Conservation (phyloP, 2,888 invertebrate species). For the Tetragonula carbonaria region DNA sequence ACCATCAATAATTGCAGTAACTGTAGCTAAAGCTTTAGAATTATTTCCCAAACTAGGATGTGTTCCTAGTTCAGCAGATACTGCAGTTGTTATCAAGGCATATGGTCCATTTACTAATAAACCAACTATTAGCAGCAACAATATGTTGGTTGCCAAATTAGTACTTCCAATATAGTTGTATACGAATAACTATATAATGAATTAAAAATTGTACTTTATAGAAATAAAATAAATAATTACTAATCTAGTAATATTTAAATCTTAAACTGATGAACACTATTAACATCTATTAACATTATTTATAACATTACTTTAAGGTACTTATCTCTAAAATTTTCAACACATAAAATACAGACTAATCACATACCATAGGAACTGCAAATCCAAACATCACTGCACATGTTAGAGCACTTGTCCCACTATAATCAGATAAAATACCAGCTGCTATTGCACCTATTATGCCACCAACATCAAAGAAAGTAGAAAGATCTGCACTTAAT, state of each 20-base stretch:
- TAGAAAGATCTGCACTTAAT: constrained; percentile 91
- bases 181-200: constrained; percentile 88
- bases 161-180: constrained; percentile 91
- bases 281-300: not conserved
- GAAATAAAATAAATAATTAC: not conserved
- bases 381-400: constrained; percentile 92
- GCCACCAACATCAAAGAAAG: constrained; percentile 95
- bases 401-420: constrained; percentile 93
- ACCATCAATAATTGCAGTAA: constrained; percentile 99
- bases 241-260: not conserved
- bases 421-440: constrained; percentile 93
- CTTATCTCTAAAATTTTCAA: not conserved
- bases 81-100: constrained; percentile 97
- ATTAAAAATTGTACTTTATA: not conserved
- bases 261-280: not conserved
- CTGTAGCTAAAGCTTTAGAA: constrained; percentile 96
- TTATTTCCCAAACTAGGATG: constrained; percentile 94
- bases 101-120: constrained; percentile 97
- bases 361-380: constrained; percentile 92
- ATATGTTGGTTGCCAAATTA: constrained; percentile 87
- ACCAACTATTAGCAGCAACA: constrained; percentile 90
- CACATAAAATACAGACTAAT: not conserved
- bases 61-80: constrained; percentile 96
- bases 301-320: not conserved
- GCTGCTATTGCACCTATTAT: constrained; percentile 95